Evolutionary conservation across 2,888 invertebrate species (phyloP).

Genomic region (Sminthurides aquaticus): DNA sequence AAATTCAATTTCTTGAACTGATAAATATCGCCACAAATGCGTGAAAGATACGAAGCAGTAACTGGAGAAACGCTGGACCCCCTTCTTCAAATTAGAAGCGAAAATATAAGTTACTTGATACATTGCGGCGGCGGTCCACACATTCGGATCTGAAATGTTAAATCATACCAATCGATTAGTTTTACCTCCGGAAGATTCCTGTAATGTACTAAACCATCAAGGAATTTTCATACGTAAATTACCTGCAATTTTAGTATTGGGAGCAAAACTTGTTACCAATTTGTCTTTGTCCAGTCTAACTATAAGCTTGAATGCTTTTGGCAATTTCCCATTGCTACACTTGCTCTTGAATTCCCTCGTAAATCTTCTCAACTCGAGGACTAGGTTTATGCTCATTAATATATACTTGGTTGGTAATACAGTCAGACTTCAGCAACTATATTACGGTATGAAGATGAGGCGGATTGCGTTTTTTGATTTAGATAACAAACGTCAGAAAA

Average conservation of each 20-base stretch:
- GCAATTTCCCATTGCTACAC: slow-evolving; percentile 92
- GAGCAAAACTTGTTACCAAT: slow-evolving; percentile 91
- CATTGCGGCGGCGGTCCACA: slow-evolving; percentile 97
- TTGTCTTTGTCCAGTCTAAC: slow-evolving; percentile 78
- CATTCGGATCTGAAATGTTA: slow-evolving; percentile 65
- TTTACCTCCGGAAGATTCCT: not conserved
- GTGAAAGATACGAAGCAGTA: slow-evolving; percentile 83
- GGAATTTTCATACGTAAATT: too few species aligned
- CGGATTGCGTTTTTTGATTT: not conserved
- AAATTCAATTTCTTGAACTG: slow-evolving; percentile 93
- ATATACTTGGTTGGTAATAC: too few species aligned
- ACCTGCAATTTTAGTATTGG: slow-evolving; percentile 66
- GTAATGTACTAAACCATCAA: not conserved
- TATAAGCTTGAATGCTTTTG: slow-evolving; percentile 95
- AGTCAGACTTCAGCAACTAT: too few species aligned
- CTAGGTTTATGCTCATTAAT: slow-evolving; percentile 75
- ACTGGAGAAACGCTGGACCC: slow-evolving; percentile 93
- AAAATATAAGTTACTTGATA: slow-evolving; percentile 93
- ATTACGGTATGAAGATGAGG: not conserved
- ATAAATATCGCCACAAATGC: slow-evolving; percentile 86
- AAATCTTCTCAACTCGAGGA: slow-evolving; percentile 74
- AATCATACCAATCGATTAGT: not conserved
- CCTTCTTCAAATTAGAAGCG: slow-evolving; percentile 90
- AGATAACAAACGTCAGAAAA: slow-evolving; percentile 63
- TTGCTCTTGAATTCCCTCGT: slow-evolving; percentile 76